Evolutionary conservation across 2,888 invertebrate genomes (phyloP).

Genomic region (Amitus sp.): DNA sequence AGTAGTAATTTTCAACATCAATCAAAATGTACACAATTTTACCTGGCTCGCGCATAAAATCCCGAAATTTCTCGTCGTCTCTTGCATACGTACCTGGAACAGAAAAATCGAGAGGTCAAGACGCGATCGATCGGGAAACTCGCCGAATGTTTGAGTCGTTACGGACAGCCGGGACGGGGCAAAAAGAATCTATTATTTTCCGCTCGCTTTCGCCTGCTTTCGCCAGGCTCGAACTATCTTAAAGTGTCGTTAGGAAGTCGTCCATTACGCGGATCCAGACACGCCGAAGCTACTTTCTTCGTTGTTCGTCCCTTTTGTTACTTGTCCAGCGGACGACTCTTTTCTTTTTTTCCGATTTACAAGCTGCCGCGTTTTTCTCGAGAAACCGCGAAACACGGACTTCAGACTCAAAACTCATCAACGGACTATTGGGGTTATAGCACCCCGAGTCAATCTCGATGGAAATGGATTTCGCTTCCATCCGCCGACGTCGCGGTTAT

Average conservation of each 20-base stretch:
- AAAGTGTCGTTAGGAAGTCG: slow-evolving; percentile 62
- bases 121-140: not conserved
- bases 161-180: slow-evolving; percentile 28
- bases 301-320: slow-evolving; percentile 23
- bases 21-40: not conserved
- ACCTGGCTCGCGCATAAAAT: not conserved
- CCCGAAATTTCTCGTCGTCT: not conserved
- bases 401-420: slow-evolving; percentile 43
- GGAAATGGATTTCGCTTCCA: slow-evolving; percentile 38
- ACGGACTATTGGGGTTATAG: slow-evolving; percentile 41
- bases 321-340: slow-evolving; percentile 29
- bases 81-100: slow-evolving; percentile 1
- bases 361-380: too few species aligned
- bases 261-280: slow-evolving; percentile 57
- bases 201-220: slow-evolving; percentile 41
- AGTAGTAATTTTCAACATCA: too few species aligned
- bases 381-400: too few species aligned
- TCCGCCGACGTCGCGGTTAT: slow-evolving; percentile 38
- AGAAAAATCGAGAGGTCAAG: not conserved
- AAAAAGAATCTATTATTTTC: slow-evolving; percentile 55
- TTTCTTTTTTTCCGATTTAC: slow-evolving; percentile 16
- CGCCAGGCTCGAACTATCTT: slow-evolving; percentile 56
- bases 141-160: slow-evolving; percentile 45
- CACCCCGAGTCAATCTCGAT: slow-evolving; percentile 44
- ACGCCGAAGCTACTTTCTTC: slow-evolving; percentile 36